Percentiles rank a stretch among this genome's conserved stretches.
Evolutionary conservation across 2,888 invertebrate genomes (phyloP).

Genomic region (Drosophila emarginata): DNA sequence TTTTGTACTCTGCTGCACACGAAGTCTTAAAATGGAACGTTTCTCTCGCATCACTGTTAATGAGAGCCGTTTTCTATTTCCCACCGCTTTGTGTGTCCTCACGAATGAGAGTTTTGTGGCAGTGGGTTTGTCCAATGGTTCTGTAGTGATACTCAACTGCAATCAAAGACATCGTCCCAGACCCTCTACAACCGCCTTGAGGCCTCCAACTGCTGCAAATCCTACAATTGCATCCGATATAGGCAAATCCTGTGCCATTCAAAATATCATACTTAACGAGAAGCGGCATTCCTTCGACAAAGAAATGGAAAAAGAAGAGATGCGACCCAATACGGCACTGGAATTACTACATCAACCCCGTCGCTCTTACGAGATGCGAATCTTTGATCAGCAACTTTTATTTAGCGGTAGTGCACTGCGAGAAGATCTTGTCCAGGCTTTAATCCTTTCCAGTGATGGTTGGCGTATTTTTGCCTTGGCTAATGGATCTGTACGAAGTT

Average conservation of each 20-base stretch:
- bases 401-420: slow-evolving; percentile 78
- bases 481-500: slow-evolving; percentile 74
- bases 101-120: slow-evolving; percentile 78
- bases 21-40: slow-evolving; percentile 76
- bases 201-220: slow-evolving; percentile 11
- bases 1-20: slow-evolving; percentile 79
- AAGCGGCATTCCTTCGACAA: slow-evolving; percentile 62
- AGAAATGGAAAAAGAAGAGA: slow-evolving; percentile 39
- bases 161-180: slow-evolving; percentile 59
- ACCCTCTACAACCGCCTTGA: slow-evolving; percentile 35
- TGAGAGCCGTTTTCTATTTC: slow-evolving; percentile 79
- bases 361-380: slow-evolving; percentile 73
- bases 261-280: slow-evolving; percentile 81
- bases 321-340: slow-evolving; percentile 73
- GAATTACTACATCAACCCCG: slow-evolving; percentile 66
- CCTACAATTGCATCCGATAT: slow-evolving; percentile 47
- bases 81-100: slow-evolving; percentile 78
- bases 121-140: slow-evolving; percentile 81
- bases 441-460: slow-evolving; percentile 79
- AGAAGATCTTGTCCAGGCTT: slow-evolving; percentile 75
- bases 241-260: slow-evolving; percentile 82
- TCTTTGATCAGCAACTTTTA: slow-evolving; percentile 80
- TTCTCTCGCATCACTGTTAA: slow-evolving; percentile 77
- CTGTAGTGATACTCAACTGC: slow-evolving; percentile 80
- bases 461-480: slow-evolving; percentile 78